Evolutionary conservation across 1,140 invertebrate species (phyloP).

Genomic region (Drosophila navojoa): DNA sequence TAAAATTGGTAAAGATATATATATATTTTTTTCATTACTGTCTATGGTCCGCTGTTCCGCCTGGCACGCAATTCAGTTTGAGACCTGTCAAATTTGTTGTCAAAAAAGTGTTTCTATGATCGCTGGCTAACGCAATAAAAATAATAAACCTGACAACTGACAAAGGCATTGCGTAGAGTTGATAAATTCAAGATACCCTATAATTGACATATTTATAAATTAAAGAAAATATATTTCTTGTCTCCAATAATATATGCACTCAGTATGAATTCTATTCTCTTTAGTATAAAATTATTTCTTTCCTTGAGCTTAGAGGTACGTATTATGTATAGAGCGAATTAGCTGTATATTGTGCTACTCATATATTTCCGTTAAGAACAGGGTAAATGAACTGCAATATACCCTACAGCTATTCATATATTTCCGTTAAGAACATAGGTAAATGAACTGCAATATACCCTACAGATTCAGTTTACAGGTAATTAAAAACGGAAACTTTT

Average conservation of each 20-base stretch:
- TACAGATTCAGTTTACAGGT: background rate
- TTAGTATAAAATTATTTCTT: too few species aligned
- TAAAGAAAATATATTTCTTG: too few species aligned
- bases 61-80: constrained; percentile 49
- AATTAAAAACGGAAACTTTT: constrained; percentile 41
- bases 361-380: background rate
- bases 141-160: background rate
- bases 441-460: background rate
- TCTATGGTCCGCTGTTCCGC: constrained; percentile 38
- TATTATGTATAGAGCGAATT: too few species aligned
- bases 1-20: constrained; percentile 49
- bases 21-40: constrained; percentile 9
- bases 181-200: background rate
- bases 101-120: constrained; percentile 12
- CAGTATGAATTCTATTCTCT: too few species aligned
- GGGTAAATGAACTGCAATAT: background rate
- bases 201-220: too few species aligned
- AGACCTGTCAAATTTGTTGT: constrained; percentile 64
- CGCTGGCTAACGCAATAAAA: background rate
- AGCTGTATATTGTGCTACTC: too few species aligned
- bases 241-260: too few species aligned
- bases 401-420: background rate
- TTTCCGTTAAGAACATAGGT: background rate
- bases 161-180: background rate
- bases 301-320: too few species aligned